phyloP scores from a whole-genome alignment of 2,797 vertebrate species.

The Clarias laeviceps region DNA sequence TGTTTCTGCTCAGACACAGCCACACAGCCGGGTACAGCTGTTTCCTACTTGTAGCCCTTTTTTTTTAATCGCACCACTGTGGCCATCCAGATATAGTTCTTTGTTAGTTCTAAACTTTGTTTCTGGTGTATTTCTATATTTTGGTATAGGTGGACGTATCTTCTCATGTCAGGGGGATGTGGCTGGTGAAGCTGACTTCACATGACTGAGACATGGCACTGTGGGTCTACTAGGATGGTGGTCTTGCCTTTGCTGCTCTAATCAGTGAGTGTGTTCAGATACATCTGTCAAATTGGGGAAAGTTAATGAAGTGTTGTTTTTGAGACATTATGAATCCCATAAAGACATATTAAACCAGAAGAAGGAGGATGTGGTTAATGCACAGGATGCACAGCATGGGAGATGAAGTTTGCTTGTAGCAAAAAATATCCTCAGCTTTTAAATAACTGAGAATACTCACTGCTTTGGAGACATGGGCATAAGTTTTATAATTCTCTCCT shows the following conservation, averaged over 20 bases:
- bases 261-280: constrained; percentile 64
- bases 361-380: constrained; percentile 67
- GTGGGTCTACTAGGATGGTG: constrained; percentile 29
- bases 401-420: background rate
- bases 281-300: constrained; percentile 34
- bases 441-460: background rate
- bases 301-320: constrained; percentile 37
- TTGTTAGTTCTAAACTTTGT: background rate
- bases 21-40: background rate
- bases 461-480: background rate
- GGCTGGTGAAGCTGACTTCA: background rate
- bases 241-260: constrained; percentile 45
- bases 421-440: background rate
- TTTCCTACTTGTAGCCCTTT: background rate
- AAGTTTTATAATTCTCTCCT: background rate
- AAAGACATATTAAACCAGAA: constrained; percentile 26
- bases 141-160: background rate
- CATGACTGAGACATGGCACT: background rate
- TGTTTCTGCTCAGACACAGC: background rate
- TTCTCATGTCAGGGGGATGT: background rate
- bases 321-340: constrained; percentile 35
- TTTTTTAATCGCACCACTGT: background rate
- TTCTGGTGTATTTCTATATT: background rate
- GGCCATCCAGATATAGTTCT: background rate
- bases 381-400: constrained; percentile 63